Base-by-base conservation (phyloP, 2,888 invertebrate genomes). In the Tetranychus piercei region DNA sequence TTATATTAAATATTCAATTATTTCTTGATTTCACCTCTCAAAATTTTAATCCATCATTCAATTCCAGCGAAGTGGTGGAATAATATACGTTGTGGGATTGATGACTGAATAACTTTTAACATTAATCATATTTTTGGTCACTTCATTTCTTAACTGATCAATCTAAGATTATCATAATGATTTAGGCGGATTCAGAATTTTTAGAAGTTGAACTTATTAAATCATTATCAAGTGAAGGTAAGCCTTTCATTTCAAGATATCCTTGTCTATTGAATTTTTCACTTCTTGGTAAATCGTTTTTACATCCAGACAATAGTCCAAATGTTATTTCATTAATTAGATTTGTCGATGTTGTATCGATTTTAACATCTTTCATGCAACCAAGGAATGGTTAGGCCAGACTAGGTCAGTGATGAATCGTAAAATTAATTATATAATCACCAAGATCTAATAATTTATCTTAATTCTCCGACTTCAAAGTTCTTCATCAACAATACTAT, bases 201-300 rank as follows among this genome's bases (percentile, higher is more conserved):
- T 88, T 86, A 83, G 93, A 92, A 5, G 90, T 88, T 75, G 92
- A 86, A 0, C 89, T 89, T 4, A 91, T 82, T 4, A 88, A 86
- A 0, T 88, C 87, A 77, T 89, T 88, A 64, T 80, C 79, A 0
- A 86, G 86, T 9, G 91, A 81, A 0, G 86, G 83, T n/a, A 87
- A 88, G 0, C 89, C 87, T 0, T 87, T 84, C 44, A 92, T 83
- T 81, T 91, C 89, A 67, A 92, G 83, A 81, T 87, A 91, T 6
- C 94, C 94, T 44, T 87, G 84, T 8, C 92, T 91, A 79, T 88
- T 87, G 78, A 92, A 88, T 77, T 90, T 89, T 44, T 89, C 90
- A 74, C 89, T 87, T 74, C 85, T 86, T 72, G 87, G 22, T 5
- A 67, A 9, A 22, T 87, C 87, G 74, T 87, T 86, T n/a, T 86